Conservation (phyloP, 2,888 invertebrate species). For the Spodoptera picta region DNA sequence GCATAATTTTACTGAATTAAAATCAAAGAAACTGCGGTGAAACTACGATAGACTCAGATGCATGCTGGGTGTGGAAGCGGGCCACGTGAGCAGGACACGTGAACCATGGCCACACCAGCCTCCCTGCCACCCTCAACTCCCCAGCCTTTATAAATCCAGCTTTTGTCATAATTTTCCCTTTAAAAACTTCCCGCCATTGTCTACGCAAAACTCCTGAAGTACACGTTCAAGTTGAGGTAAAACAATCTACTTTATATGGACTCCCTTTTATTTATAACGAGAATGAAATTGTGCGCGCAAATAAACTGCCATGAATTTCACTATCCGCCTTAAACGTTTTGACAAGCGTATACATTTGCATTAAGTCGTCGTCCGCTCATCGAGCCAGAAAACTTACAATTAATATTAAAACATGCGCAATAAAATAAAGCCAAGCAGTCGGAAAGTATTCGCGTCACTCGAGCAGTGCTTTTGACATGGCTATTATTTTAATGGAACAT, state of each 20-base stretch:
- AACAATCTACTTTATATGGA: constrained; percentile 61
- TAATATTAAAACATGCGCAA: constrained; percentile 87
- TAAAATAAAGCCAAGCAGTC: constrained; percentile 84
- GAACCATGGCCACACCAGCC: constrained; percentile 23
- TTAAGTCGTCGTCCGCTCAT: constrained; percentile 70
- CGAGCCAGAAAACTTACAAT: constrained; percentile 84
- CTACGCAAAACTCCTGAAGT: constrained; percentile 52
- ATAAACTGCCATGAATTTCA: constrained; percentile 67
- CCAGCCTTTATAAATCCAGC: constrained; percentile 48
- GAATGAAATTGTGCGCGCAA: constrained; percentile 57
- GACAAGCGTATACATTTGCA: constrained; percentile 77
- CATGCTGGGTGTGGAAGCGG: constrained; percentile 20
- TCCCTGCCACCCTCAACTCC: constrained; percentile 25
- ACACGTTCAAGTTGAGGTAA: constrained; percentile 53
- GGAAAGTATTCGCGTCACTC: constrained; percentile 83
- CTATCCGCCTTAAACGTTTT: constrained; percentile 71
- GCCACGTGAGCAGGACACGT: constrained; percentile 54
- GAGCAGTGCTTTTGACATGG: constrained; percentile 83
- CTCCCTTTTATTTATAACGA: constrained; percentile 54
- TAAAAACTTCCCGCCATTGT: constrained; percentile 56
- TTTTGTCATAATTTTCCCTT: constrained; percentile 58
- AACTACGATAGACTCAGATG: constrained; percentile 13
- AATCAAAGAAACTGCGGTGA: too few species aligned
- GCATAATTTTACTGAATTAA: too few species aligned
- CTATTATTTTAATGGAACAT: constrained; percentile 74